Evolutionary conservation across 2,113 vertebrate species (phyloP), one percentile per base, ranked within the genome.

Genomic region (Larimichthys crocea): DNA sequence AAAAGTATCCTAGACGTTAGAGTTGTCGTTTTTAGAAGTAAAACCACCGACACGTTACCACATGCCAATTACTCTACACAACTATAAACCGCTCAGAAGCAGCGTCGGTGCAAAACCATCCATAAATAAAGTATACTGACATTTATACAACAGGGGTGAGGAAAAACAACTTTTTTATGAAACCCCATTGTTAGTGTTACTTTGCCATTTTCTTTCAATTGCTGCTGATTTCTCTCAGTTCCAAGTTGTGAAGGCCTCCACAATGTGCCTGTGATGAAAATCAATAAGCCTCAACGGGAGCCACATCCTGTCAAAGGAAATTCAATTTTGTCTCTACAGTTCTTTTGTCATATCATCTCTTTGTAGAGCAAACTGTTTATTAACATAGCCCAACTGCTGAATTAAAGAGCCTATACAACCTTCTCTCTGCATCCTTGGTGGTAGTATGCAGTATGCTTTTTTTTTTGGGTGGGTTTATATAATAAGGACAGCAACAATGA

Each of bases 241-340:
- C 91, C 89, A 90, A 90, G 90, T 92, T 86, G 88, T 89, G 92
- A 95, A 94, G 94, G 92, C 93, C 92, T 94, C 90, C 86, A 89
- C 93, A 93, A 94, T 93, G 93, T 90, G 90, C 90, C 90, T 87
- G 89, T 88, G 89, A 93, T 91, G 90, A 93, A 95, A 95, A 95
- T 95, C 94, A 93, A 95, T 96, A 94, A 76, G 93, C 92, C 92
- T 93, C 94, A 84, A 93, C 91, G 79, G 94, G 93, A 93, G 94
- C 91, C 92, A 91, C 88, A 90, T 94, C 92, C 94, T 93, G 92
- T 95, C 94, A 94, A 94, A 93, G 93, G 93, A 92, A 94, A 95
- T 95, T 95, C 93, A 93, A 93, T 95, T 93, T 94, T 80, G 90
- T 93, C 82, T 90, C 85, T 85, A 76, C 89, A 83, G 90, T 91